Evolutionary conservation across 2,113 vertebrate genomes (phyloP), one percentile per base, ranked within the genome.

Genomic region (Pollimyrus isidori): DNA sequence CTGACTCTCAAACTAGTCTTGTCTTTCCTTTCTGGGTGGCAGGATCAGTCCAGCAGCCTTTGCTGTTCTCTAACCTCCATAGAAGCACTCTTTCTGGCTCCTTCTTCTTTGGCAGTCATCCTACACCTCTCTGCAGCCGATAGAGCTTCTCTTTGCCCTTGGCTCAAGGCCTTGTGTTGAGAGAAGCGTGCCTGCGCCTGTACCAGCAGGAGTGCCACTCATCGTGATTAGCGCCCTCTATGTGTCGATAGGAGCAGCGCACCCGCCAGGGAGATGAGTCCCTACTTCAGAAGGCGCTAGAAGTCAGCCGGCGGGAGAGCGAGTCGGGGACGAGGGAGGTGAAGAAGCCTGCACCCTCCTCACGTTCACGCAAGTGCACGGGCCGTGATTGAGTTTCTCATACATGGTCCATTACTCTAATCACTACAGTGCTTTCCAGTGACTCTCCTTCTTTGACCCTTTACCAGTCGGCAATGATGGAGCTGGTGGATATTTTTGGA

Each of bases 401-500:
- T 42, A 42, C 39, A 17, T 80, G 73, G 30, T 80, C 30, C 30
- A 76, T 39, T 80, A 19, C 35, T 80, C 73, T 42, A 80, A 62
- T 62, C 56, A 62, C 56, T 39, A 3, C 73, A 48, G 23, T 48
- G 35, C 15, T 23, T 84, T 23, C 45, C 82, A 58, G 50, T n/a
- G 19, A n/a, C 35, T 45, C 39, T 82, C 1, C 1, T 53, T 89
- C 7, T 13, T 19, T 87, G 86, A 94, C 90, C 86, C 89, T 56
- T 92, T 92, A 89, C 1, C 94, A 99, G 98, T 97, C 98, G 19
- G 96, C 97, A 89, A 95, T 98, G 94, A 91, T 97, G 93, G 98
- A 99, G 89, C 95, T 99, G 89, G 97, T 96, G 23, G 97, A 99
- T 92, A 95, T 99, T 92, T 99, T 99, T 1, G 95, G 95, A 23